Percentiles rank a stretch among this genome's conserved stretches.
Conservation (phyloP, 2,113 vertebrate genomes). For the Dipodomys spectabilis region DNA sequence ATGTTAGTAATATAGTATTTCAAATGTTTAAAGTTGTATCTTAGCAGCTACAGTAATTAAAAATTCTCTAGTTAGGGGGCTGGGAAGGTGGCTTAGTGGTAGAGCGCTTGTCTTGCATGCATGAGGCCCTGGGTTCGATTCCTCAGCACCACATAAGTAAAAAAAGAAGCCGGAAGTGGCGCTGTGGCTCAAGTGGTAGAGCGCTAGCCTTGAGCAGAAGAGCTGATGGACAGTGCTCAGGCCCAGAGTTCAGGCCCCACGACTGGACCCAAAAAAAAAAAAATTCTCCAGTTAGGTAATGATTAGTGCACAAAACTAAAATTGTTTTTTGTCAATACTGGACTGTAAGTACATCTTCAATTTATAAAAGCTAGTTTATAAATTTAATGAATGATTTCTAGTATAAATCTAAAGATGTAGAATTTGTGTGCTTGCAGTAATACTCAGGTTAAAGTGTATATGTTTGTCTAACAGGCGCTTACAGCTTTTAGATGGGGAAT, state of each 20-base stretch:
- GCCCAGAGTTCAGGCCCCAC: too few species aligned
- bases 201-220: too few species aligned
- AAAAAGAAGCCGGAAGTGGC: too few species aligned
- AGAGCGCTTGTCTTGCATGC: too few species aligned
- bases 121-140: too few species aligned
- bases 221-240: too few species aligned
- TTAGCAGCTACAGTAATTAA: constrained; percentile 51
- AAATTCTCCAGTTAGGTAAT: background rate
- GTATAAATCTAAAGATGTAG: constrained; percentile 62
- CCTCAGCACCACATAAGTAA: too few species aligned
- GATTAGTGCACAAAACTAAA: constrained; percentile 45
- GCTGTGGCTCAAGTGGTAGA: too few species aligned
- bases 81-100: too few species aligned
- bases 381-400: constrained; percentile 72
- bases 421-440: constrained; percentile 70
- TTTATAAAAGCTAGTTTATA: constrained; percentile 56
- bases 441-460: constrained; percentile 73
- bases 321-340: constrained; percentile 46
- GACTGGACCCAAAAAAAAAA: too few species aligned
- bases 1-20: constrained; percentile 36
- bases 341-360: constrained; percentile 57
- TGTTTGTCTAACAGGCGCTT: constrained; percentile 90
- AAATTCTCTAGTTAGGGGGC: background rate
- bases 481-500: constrained; percentile 98
- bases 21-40: constrained; percentile 41